phyloP scores from a whole-genome alignment of 2,888 invertebrate genomes.

The Nezara viridula region DNA sequence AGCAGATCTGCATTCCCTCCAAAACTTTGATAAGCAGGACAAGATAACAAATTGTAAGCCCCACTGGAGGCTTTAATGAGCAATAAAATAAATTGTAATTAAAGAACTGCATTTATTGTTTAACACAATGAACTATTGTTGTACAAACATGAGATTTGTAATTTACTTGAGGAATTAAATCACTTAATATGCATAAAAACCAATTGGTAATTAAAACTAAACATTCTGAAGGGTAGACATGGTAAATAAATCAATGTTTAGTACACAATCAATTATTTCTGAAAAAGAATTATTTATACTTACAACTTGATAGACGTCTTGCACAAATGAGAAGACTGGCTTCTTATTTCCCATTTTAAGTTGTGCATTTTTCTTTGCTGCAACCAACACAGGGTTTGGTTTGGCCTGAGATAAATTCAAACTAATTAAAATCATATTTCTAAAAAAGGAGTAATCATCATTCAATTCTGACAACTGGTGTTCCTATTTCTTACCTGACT shows the following conservation, averaged over 20 bases:
- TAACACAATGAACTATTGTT: no score
- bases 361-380: conserved; percentile 78
- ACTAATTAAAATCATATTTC: not conserved
- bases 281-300: conserved; percentile 67
- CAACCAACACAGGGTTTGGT: conserved; percentile 74
- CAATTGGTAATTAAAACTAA: not conserved
- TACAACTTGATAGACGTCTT: conserved; percentile 79
- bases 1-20: conserved; percentile 5
- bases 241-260: not conserved
- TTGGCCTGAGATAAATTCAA: conserved; percentile 61
- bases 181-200: not conserved
- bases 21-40: conserved; percentile 17
- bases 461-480: not conserved
- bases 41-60: conserved; percentile 24
- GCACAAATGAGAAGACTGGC: conserved; percentile 70
- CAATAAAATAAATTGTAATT: not conserved
- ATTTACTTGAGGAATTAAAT: not conserved
- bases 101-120: not conserved
- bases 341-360: conserved; percentile 72
- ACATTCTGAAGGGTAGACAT: not conserved
- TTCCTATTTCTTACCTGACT: conserved; percentile 53
- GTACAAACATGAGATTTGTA: not conserved
- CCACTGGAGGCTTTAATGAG: not conserved
- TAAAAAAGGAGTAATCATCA: not conserved
- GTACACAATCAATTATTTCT: not conserved